Base-by-base conservation (phyloP, 2,888 invertebrate genomes). In the Andricus curvator region DNA sequence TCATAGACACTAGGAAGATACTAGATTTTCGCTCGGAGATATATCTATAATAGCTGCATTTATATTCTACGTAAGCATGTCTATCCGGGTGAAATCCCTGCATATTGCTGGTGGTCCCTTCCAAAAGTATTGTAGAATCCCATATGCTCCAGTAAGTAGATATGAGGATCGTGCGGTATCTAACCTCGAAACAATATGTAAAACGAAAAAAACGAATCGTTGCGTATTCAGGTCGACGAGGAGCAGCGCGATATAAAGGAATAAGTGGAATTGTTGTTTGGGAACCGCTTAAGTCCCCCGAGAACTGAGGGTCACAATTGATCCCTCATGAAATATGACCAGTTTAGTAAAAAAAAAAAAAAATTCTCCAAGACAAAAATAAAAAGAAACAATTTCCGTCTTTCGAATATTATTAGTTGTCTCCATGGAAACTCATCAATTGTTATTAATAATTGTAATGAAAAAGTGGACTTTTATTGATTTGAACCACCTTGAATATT, bases 1-100 rank as follows among this genome's bases (percentile, higher is more conserved):
- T 56, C 56, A 74, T 74, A 74, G 33, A 74, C 74, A 74, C 56
- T n/a, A 20, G 13, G 67, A 48, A n/a, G n/a, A 33, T 5, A 33
- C 74, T 74, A 56, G 56, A 48, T 13, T 33, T 33, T 79, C 48
- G 66, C 65, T 44, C 65, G 62, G 68, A 66, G 78, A 77, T 41
- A 41, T 83, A 88, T 87, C 84, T 90, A 48, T 48, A 90, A 91
- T 90, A 88, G 87, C 87, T 86, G 86, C 89, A 91, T 91, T 91
- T 90, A 87, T 91, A 91, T 91, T 91, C 91, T 81, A 77, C 37
- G 64, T 84, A 84, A 80, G 88, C 86, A 60, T 77, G 83, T 84
- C 87, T 84, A 88, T 88, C 86, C 85, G 80, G 79, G 79, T 78
- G 67, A 86, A 87, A 89, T 88, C 87, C 85, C 84, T 79, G 85